Percentiles rank a stretch among this genome's conserved stretches.
phyloP scores from a whole-genome alignment of 2,888 invertebrate genomes.

The Leistus spinibarbis region DNA sequence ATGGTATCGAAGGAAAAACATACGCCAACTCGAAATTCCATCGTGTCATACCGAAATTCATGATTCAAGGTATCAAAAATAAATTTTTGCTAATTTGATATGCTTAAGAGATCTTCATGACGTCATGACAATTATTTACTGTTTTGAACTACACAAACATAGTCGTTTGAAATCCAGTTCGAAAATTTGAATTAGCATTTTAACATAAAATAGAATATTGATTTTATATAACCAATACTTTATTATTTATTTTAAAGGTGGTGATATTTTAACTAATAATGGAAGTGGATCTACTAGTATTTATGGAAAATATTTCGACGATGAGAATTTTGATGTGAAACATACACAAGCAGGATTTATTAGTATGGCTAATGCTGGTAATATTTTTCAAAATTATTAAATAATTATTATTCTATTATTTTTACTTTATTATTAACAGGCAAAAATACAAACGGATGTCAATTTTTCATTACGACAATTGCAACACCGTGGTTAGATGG shows the following conservation, averaged over 20 bases:
- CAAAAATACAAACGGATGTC: slow-evolving; percentile 90
- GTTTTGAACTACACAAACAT: too few relatives aligned
- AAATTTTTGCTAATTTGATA: background rate
- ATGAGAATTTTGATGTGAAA: slow-evolving; percentile 83
- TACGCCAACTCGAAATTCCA: slow-evolving; percentile 84
- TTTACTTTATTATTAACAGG: slow-evolving; percentile 58
- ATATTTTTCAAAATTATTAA: background rate
- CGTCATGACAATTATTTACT: background rate
- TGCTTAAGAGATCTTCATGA: too few relatives aligned
- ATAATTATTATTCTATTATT: background rate
- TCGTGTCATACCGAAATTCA: slow-evolving; percentile 85
- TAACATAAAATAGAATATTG: too few relatives aligned
- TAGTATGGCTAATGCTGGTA: slow-evolving; percentile 88
- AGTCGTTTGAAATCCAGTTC: too few relatives aligned
- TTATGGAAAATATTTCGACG: slow-evolving; percentile 83
- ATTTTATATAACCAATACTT: background rate
- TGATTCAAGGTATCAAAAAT: slow-evolving; percentile 79
- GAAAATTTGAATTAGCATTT: too few relatives aligned
- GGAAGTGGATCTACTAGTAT: slow-evolving; percentile 86
- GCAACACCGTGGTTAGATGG: slow-evolving; percentile 89
- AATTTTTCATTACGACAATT: slow-evolving; percentile 91
- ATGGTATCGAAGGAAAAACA: slow-evolving; percentile 75
- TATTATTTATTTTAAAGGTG: slow-evolving; percentile 67
- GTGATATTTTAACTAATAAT: slow-evolving; percentile 81
- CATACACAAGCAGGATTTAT: slow-evolving; percentile 85